Percentiles rank a stretch among this genome's conserved stretches.
Evolutionary conservation across 53 echinoderm and acorn worm genomes (phyloP).

Genomic region (Glandiceps talaboti): DNA sequence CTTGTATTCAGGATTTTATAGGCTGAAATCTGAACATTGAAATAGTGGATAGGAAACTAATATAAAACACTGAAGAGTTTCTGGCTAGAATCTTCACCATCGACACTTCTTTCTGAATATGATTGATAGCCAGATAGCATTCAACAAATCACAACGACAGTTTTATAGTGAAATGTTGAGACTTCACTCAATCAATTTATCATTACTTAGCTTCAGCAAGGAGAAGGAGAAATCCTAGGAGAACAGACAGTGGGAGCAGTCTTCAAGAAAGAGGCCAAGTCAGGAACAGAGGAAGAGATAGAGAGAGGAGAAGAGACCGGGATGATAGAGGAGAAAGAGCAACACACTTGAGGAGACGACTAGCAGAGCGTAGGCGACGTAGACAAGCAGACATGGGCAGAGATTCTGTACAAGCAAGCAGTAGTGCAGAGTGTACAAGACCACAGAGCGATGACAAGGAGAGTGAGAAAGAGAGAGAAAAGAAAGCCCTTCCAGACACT

Average conservation of each 20-base stretch:
- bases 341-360: neutral
- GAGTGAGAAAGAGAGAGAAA: neutral
- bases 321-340: neutral
- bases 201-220: too few relatives aligned
- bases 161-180: too few relatives aligned
- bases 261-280: neutral
- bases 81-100: too few relatives aligned
- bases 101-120: too few relatives aligned
- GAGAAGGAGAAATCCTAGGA: neutral
- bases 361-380: neutral
- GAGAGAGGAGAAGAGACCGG: neutral
- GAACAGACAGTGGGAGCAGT: neutral
- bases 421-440: neutral
- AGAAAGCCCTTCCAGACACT: neutral
- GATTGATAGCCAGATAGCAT: too few relatives aligned
- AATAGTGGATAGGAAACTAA: too few relatives aligned
- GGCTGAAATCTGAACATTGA: too few relatives aligned
- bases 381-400: neutral
- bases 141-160: too few relatives aligned
- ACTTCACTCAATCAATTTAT: too few relatives aligned
- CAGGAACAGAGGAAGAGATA: neutral
- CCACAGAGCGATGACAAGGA: neutral
- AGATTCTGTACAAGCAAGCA: neutral
- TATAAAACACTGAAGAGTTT: too few relatives aligned
- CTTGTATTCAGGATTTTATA: too few relatives aligned